phyloP scores from a whole-genome alignment of 2,797 vertebrate genomes.

The Buphagus erythrorhynchus region DNA sequence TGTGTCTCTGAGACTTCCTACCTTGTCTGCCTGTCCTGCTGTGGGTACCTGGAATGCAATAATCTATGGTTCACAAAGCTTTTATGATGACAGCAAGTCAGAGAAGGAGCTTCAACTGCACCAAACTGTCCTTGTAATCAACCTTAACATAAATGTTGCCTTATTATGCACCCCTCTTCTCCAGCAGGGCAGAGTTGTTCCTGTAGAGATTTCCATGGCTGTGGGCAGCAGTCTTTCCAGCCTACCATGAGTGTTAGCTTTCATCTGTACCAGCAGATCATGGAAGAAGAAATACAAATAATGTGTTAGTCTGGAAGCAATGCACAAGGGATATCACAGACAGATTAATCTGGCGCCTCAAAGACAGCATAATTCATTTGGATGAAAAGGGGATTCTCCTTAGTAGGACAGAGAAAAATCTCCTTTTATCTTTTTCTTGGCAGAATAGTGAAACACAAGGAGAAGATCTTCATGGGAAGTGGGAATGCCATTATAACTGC shows the following conservation, averaged over 20 bases:
- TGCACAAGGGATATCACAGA: background rate
- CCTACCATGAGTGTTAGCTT: background rate
- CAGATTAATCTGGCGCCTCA: conserved; percentile 52
- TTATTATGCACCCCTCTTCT: background rate
- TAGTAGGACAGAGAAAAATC: background rate
- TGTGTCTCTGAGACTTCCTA: background rate
- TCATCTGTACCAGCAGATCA: background rate
- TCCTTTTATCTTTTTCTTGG: conserved; percentile 22
- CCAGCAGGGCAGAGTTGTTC: background rate
- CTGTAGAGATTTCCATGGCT: background rate
- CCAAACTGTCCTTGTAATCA: background rate
- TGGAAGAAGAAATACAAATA: background rate
- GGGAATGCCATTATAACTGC: background rate
- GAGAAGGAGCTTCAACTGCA: background rate
- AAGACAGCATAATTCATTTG: conserved; percentile 51
- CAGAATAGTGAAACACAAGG: background rate
- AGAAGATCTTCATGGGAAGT: background rate
- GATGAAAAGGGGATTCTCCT: conserved; percentile 39
- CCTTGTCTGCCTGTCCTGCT: background rate
- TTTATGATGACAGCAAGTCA: background rate
- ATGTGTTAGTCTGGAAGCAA: conserved; percentile 4
- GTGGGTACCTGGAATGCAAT: background rate
- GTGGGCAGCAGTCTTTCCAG: background rate
- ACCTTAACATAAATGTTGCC: background rate
- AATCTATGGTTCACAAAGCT: background rate